Evolutionary conservation across 1,140 invertebrate species (phyloP).

Genomic region (Paracyclopina nana): DNA sequence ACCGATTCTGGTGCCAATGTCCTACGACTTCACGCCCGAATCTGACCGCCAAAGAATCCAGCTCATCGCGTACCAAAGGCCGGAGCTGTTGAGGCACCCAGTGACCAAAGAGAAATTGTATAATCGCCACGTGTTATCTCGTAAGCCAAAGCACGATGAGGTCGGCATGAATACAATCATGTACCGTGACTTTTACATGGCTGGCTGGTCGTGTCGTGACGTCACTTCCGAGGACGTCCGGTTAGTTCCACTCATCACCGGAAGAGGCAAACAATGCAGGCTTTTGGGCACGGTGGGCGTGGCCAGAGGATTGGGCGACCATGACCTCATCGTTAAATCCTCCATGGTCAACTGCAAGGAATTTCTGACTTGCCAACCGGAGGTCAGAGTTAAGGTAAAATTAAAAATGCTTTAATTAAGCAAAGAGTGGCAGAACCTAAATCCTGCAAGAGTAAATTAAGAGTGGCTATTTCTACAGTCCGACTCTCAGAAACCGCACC

Average conservation of each 20-base stretch:
- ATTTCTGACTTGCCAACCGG: slow-evolving; percentile 4
- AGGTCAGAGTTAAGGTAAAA: slow-evolving; percentile 4
- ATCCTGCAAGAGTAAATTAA: too few relatives aligned
- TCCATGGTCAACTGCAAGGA: slow-evolving; percentile 4
- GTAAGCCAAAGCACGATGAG: slow-evolving; percentile 2
- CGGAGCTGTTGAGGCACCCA: slow-evolving; percentile 1
- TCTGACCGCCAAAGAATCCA: slow-evolving; percentile 6
- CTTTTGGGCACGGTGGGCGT: slow-evolving; percentile 11
- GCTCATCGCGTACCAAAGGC: slow-evolving; percentile 1
- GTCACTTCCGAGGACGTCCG: not conserved
- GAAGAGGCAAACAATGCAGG: not conserved
- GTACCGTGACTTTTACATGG: slow-evolving; percentile 14
- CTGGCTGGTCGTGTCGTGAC: slow-evolving; percentile 2
- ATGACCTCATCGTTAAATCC: slow-evolving; percentile 7
- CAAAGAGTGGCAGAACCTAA: too few relatives aligned
- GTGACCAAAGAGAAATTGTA: slow-evolving; percentile 11
- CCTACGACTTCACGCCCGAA: not conserved
- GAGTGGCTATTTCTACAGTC: too few relatives aligned
- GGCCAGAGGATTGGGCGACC: not conserved
- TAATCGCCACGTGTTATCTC: not conserved
- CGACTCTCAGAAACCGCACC: too few relatives aligned
- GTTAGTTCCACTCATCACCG: slow-evolving; percentile 3
- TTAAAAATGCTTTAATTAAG: too few relatives aligned
- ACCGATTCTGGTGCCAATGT: not conserved
- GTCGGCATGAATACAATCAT: slow-evolving; percentile 5